Evolutionary conservation across 37 sponge, comb jelly and placozoan genomes (phyloP).

Genomic region (Ianthella basta): DNA sequence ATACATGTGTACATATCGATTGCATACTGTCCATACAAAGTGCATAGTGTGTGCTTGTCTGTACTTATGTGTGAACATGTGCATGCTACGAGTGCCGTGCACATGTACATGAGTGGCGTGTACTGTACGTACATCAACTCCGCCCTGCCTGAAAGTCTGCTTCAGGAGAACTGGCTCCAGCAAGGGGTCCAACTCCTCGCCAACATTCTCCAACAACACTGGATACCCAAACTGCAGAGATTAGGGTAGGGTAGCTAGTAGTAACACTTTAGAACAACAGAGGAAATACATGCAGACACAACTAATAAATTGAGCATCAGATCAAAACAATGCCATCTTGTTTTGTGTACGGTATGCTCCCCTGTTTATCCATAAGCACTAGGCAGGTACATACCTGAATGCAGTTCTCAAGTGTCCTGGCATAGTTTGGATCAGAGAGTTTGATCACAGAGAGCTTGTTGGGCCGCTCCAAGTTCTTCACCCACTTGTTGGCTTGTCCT

Average conservation of each 20-base stretch:
- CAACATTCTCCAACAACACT: conserved; percentile 92
- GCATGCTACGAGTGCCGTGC: background rate
- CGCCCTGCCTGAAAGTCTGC: conserved; percentile 92
- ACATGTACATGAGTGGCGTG: background rate
- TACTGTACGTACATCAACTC: conserved; percentile 69
- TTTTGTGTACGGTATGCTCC: too few relatives aligned
- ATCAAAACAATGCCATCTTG: too few relatives aligned
- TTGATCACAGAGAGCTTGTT: conserved; percentile 96
- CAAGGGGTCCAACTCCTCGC: conserved; percentile 96
- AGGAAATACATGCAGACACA: background rate
- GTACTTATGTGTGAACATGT: conserved; percentile 15
- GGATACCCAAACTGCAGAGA: conserved; percentile 85
- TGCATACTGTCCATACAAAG: too few relatives aligned
- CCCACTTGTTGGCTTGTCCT: conserved; percentile 99
- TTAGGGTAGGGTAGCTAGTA: background rate
- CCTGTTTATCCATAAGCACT: too few relatives aligned
- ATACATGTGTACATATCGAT: too few relatives aligned
- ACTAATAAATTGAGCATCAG: background rate
- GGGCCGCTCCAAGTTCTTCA: conserved; percentile 96
- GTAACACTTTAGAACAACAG: background rate
- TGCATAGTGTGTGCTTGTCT: conserved; percentile 21
- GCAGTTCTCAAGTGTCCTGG: conserved; percentile 96
- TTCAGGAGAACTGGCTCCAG: conserved; percentile 96
- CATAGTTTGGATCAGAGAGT: conserved; percentile 94
- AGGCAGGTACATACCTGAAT: conserved; percentile 91